Percentiles rank a stretch among this genome's conserved stretches.
These are phyloP conservation scores for Bombus superbus DNA, from an alignment of 1,140 invertebrate genomes.

Conservation along the genomic window DNA sequence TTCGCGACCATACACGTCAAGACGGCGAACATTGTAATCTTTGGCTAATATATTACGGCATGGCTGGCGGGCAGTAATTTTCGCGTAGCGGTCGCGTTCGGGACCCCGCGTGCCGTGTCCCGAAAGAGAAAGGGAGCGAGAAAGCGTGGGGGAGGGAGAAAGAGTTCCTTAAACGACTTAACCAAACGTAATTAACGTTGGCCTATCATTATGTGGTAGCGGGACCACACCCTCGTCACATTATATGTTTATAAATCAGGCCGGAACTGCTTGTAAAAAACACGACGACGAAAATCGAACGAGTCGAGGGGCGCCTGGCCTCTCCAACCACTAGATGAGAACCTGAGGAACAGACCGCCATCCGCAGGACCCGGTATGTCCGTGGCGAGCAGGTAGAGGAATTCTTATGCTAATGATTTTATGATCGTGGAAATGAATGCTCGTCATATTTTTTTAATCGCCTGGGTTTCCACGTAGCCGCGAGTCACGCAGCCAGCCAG, in stretches of 20 bases:
- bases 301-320: conserved; percentile 55
- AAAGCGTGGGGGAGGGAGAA: not conserved
- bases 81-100: conserved; percentile 52
- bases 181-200: conserved; percentile 83
- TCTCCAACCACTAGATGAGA: conserved; percentile 3
- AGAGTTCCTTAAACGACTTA: conserved; percentile 62
- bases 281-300: conserved; percentile 62
- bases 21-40: conserved; percentile 56
- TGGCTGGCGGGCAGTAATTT: conserved; percentile 52
- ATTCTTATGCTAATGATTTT: conserved; percentile 84
- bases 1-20: conserved; percentile 24
- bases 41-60: conserved; percentile 64
- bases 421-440: conserved; percentile 83
- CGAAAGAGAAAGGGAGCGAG: not conserved
- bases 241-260: conserved; percentile 84
- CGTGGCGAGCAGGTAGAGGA: conserved; percentile 79
- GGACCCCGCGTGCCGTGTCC: conserved; percentile 21
- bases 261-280: conserved; percentile 74
- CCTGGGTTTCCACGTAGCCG: conserved; percentile 75
- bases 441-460: conserved; percentile 83
- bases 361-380: not conserved
- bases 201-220: conserved; percentile 84
- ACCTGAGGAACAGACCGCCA: not conserved
- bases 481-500: conserved; percentile 57
- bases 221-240: conserved; percentile 83